Base-by-base conservation (phyloP, 2,797 vertebrate species). In the Poeciliopsis paucimaculata region DNA sequence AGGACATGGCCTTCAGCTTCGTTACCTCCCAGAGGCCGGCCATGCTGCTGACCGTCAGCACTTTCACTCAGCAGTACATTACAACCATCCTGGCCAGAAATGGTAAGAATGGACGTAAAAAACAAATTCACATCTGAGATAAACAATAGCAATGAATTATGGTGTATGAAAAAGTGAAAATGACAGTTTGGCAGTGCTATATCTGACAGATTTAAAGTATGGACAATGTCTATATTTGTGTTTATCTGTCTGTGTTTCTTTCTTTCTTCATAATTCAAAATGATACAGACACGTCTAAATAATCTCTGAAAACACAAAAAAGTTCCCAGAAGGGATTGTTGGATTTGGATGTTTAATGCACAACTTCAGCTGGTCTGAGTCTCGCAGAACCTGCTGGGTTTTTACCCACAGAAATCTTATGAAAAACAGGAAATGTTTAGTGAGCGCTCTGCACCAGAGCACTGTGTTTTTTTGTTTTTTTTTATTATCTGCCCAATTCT, bases 1-100 rank as follows among this genome's bases (percentile, higher is more conserved):
- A 99, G 91, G 97, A 95, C 73, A 93, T 98, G 68, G 96, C 96
- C 0, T 95, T 99, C 90, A 98, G 97, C 89, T 99, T 99, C 81
- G 90, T 97, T 87, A 99, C 98, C 0, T 93, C 95, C 7, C 96
- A 96, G 84, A 90, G 95, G 43, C 98, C 98, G 0, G 96, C 97
- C 86, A 96, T 99, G 93, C 95, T 99, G 77, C 95, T 99, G 68
- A 96, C 96, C 13, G 87, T 97, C 91, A 97, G 96, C 94, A 97
- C 96, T 77, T 97, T 97, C 90, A 96, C 95, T 87, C 97, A 97
- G 88, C 96, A 98, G 82, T 97, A 97, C 86, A 94, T 99, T 90
- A 97, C 97, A 5, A 93, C 97, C 81, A 96, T 99, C 87, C 95
- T 99, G 79, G 96, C 97, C 77, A 96, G 91, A 72, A 99, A 99